A percentile compares a stretch with the other conserved stretches of the same genome.
Evolutionary conservation across 2,888 invertebrate genomes (phyloP).

Genomic region (Cotesia congregata): DNA sequence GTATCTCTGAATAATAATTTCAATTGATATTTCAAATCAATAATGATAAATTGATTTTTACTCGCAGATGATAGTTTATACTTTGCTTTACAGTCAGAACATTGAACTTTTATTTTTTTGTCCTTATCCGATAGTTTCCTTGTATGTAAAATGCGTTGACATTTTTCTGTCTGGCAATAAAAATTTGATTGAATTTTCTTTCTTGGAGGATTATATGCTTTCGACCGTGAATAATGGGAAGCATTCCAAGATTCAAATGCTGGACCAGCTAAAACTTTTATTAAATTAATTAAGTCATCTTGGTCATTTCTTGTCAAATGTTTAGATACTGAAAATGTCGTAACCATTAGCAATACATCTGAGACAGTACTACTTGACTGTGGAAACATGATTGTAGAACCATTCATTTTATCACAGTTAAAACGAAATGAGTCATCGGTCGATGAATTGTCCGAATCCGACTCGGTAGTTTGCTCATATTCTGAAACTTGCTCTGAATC

Average conservation of each 20-base stretch:
- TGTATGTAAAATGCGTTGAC: constrained; percentile 24
- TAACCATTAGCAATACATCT: constrained; percentile 37
- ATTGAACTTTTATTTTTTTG: not conserved
- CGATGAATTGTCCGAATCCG: not conserved
- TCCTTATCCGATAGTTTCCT: constrained; percentile 30
- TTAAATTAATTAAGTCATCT: constrained; percentile 34
- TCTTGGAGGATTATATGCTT: constrained; percentile 32
- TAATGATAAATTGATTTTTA: constrained; percentile 25
- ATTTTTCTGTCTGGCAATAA: constrained; percentile 6
- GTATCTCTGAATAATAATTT: constrained; percentile 9
- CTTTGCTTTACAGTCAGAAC: not conserved
- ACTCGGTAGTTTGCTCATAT: not conserved
- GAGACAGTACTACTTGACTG: constrained; percentile 29
- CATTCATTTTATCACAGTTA: constrained; percentile 6
- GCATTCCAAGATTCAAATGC: constrained; percentile 34
- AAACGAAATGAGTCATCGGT: not conserved
- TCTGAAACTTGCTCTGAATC: not conserved
- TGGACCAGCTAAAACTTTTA: constrained; percentile 38
- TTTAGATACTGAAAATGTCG: constrained; percentile 29
- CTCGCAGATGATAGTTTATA: constrained; percentile 19
- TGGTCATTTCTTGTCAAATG: constrained; percentile 31
- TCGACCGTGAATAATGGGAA: constrained; percentile 32
- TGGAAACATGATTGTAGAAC: constrained; percentile 40
- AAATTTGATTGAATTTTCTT: constrained; percentile 26
- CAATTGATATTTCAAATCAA: constrained; percentile 6